These are phyloP conservation scores for Drosophila serrata DNA, from an alignment of 1,140 invertebrate genomes.

Conservation along the genomic window DNA sequence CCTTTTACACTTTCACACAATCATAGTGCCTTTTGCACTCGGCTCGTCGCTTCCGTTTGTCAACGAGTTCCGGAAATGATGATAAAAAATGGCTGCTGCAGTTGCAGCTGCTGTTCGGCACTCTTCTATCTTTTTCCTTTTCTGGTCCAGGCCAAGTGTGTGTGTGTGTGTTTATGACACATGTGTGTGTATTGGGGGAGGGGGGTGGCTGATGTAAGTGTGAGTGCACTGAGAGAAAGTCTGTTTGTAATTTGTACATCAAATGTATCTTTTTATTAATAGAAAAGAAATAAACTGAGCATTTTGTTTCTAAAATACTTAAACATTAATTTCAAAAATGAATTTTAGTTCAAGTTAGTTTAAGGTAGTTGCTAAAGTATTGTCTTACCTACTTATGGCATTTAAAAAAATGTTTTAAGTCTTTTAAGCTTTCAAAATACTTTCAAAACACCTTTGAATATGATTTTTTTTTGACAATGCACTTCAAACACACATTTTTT, in stretches of 20 bases:
- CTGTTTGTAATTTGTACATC: not conserved
- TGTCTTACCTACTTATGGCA: not conserved
- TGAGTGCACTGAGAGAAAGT: conserved; percentile 23
- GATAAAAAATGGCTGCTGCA: conserved; percentile 79
- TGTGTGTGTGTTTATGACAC: conserved; percentile 44
- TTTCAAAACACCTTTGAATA: no score
- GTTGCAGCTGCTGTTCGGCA: conserved; percentile 53
- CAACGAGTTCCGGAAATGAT: conserved; percentile 83
- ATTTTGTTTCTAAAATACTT: not conserved
- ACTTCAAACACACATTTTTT: not conserved
- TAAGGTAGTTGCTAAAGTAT: not conserved
- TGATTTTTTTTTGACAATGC: no score
- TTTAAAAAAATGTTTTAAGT: not conserved
- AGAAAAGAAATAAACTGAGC: not conserved
- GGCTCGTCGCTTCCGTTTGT: conserved; percentile 81
- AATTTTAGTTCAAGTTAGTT: not conserved
- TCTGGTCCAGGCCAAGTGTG: not conserved
- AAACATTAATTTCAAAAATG: not conserved
- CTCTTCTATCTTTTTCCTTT: conserved; percentile 29
- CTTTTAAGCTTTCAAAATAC: not conserved
- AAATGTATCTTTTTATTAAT: not conserved
- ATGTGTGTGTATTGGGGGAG: conserved; percentile 27
- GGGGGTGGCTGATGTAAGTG: conserved; percentile 34
- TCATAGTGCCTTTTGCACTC: conserved; percentile 58
- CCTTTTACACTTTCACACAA: conserved; percentile 12